A percentile compares a stretch with the other conserved stretches of the same genome.
Conservation (phyloP, 2,797 vertebrate species). For the Hydrophis major region DNA sequence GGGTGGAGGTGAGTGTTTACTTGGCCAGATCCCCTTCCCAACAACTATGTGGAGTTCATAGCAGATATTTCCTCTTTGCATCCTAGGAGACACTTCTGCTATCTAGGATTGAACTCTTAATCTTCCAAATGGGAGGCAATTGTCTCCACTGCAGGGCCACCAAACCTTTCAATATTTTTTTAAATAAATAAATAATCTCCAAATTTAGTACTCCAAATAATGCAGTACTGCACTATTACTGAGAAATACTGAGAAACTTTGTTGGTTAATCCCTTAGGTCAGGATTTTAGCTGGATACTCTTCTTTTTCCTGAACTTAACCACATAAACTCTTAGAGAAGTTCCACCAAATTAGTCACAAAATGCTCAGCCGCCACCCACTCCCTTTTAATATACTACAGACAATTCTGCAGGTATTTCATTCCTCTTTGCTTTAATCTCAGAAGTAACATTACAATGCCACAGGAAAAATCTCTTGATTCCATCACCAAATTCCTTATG, state of each 20-base stretch:
- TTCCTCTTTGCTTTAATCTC: not conserved
- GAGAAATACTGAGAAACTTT: not conserved
- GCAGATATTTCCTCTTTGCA: not conserved
- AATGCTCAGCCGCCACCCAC: not conserved
- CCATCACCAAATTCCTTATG: not conserved
- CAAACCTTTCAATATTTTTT: not conserved
- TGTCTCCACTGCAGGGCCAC: not conserved
- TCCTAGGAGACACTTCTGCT: not conserved
- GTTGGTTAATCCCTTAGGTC: not conserved
- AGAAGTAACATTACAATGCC: not conserved
- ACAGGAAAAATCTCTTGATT: slow-evolving; percentile 3
- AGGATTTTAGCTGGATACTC: not conserved
- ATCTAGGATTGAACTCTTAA: not conserved
- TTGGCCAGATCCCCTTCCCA: no score
- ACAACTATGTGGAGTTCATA: no score
- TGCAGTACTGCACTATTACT: not conserved
- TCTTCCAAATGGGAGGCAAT: not conserved
- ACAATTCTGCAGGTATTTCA: not conserved
- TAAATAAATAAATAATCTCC: not conserved
- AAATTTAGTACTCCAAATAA: not conserved
- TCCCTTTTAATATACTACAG: not conserved
- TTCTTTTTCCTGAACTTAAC: not conserved
- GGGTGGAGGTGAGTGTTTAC: no score
- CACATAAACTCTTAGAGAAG: not conserved
- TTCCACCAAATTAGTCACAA: not conserved